Evolutionary conservation across 2,113 vertebrate genomes (phyloP), one percentile per base, ranked within the genome.

Genomic region (Neopipo cinnamomea): DNA sequence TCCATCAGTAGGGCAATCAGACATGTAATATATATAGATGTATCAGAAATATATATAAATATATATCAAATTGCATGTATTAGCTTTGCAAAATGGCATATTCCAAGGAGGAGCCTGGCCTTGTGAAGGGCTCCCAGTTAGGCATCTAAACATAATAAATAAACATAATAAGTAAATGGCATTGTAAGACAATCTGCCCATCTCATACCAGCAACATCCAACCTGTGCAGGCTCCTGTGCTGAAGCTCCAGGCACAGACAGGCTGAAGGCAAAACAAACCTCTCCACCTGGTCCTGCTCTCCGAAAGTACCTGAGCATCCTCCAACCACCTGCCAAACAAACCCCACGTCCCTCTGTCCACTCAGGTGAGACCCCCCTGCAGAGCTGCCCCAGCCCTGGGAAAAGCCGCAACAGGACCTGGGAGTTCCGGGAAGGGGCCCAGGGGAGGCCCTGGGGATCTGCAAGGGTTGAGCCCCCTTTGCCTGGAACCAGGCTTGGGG

Each of bases 81-180:
- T 30, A 17, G 44, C 21, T 80, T 49, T 50, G 39, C 41, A 56
- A 46, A 93, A 61, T 2, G 10, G 6, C 37, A 9, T 5, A 28
- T 30, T n/a, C 28, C 31, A 33, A 75, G 37, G 39, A 58, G 50
- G 11, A 59, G 7, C 2, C 52, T 19, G 22, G 28, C 44, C 62
- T 46, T 33, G 6, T 0, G 13, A 58, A 67, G 61, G 39, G 24
- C 11, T 39, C 30, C 39, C 58, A 55, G 42, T 4, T 5, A 0
- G 24, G 23, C 37, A 58, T 4, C 31, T 19, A 28, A 61, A 61
- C 12, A 61, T 9, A 27, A 15, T 16, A 50, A 25, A 50, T 27
- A 50, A 50, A 50, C 24, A 50, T 27, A 28, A 16, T 44, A 25
- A 66, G 47, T 70, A 62, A 84, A 58, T 4, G 11, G 22, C n/a